phyloP scores from a whole-genome alignment of 2,113 vertebrate genomes.

The Scortum barcoo region DNA sequence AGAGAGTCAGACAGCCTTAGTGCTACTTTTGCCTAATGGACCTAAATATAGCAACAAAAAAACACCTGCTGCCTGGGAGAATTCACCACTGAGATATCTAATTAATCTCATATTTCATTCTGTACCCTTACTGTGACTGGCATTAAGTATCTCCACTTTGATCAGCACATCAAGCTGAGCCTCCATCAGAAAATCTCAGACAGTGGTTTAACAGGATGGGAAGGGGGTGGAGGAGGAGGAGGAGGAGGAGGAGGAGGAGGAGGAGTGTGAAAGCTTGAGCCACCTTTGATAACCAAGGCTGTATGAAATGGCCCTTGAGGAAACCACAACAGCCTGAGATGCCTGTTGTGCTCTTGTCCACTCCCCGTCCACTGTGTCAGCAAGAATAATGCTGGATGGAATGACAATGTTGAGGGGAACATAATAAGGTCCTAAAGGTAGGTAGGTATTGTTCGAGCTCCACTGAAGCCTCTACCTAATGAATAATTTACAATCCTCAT shows the following conservation, averaged over 20 bases:
- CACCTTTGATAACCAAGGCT: slow-evolving; percentile 65
- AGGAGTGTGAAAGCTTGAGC: slow-evolving; percentile 56
- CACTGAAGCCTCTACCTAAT: slow-evolving; percentile 16
- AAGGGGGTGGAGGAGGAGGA: neutral
- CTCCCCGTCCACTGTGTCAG: slow-evolving; percentile 36
- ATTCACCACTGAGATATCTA: slow-evolving; percentile 77
- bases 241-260: slow-evolving; percentile 5
- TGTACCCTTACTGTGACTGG: slow-evolving; percentile 68
- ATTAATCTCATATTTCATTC: slow-evolving; percentile 82
- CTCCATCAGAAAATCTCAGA: slow-evolving; percentile 63
- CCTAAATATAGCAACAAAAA: slow-evolving; percentile 84
- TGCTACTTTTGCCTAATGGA: slow-evolving; percentile 76
- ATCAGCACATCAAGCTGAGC: slow-evolving; percentile 72
- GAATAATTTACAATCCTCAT: slow-evolving; percentile 26
- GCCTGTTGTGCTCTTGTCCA: slow-evolving; percentile 61
- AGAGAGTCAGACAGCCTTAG: slow-evolving; percentile 74
- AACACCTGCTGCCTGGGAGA: slow-evolving; percentile 81
- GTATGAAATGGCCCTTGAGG: slow-evolving; percentile 69
- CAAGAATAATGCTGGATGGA: slow-evolving; percentile 39
- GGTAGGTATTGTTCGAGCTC: slow-evolving; percentile 14
- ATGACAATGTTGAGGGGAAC: slow-evolving; percentile 49
- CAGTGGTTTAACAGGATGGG: slow-evolving; percentile 53
- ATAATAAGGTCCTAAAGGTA: slow-evolving; percentile 63
- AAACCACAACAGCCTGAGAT: slow-evolving; percentile 66
- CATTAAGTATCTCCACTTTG: slow-evolving; percentile 79